Evolutionary conservation across 23 tunicate genomes (phyloP), one percentile per base, ranked within the genome.

Genomic region (Trididemnum miniatum): DNA sequence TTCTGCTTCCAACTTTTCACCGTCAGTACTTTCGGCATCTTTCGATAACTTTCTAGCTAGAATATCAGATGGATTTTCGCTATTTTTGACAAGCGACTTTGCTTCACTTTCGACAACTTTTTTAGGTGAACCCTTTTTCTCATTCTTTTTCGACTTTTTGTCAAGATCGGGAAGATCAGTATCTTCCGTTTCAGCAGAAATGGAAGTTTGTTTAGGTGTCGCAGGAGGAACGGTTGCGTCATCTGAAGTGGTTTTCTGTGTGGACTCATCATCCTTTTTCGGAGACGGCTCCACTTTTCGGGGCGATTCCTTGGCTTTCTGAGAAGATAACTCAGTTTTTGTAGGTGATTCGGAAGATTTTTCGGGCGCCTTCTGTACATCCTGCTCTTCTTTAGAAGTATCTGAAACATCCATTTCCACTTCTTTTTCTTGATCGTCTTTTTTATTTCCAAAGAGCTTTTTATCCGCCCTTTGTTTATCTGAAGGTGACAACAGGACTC

Each of bases 31-130:
- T 22, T 23, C 1, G 15, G 5, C 37, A 26, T 50, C 72, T 49
- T 37, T 76, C 2, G 52, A 51, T 5, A 87, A 35, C 54, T 88
- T 88, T 26, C 93, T 34, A 32, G 93, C 93, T 30, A 88, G 35
- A 2, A 88, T 57, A 52, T 88, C 93, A 5, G 87, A 82, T 3
- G 93, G 93, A 35, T 34, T 82, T 65, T 88, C 91, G 32, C 2
- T 32, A 2, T 27, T 57, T 2, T 32, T 37, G 3, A 28, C 30
- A n/a, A n/a, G n/a, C 4, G 28, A 7, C 3, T 9, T 1, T 2
- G 59, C 5, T 12, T 31, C 37, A 5, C 2, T 31, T 31, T 9
- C 38, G 5, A 15, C 31, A 37, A 31, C n/a, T 67, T 67, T 39
- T 38, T 7, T 23, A 20, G 57, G 30, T 24, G 79, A 22, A 20